Evolutionary conservation across 2,888 invertebrate genomes (phyloP).

Genomic region (Lordiphosa fenestrarum): DNA sequence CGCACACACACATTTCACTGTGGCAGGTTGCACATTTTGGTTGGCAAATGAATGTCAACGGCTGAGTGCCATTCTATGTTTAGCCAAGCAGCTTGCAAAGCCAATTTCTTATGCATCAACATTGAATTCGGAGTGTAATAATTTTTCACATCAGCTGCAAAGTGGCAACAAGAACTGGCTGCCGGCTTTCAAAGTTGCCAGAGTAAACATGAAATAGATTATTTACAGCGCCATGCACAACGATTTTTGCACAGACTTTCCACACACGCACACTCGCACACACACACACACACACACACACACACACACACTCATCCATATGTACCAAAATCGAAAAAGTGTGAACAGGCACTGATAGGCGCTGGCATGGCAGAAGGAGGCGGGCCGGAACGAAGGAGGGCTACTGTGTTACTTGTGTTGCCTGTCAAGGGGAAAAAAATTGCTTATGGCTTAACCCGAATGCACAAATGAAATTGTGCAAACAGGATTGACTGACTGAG

Average conservation of each 20-base stretch:
- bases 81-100: conserved; percentile 1
- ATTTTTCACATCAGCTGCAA: conserved; percentile 47
- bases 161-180: conserved; percentile 22
- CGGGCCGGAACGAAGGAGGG: conserved; percentile 12
- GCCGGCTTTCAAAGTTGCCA: conserved; percentile 16
- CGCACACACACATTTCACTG: neutral
- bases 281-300: conserved; percentile 3
- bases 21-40: too few relatives aligned
- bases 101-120: conserved; percentile 8
- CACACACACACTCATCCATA: neutral
- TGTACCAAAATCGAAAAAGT: conserved; percentile 29
- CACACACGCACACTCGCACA: conserved; percentile 2
- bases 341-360: conserved; percentile 54
- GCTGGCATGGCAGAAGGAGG: neutral
- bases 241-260: conserved; percentile 30
- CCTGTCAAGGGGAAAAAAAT: conserved; percentile 35
- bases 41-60: conserved; percentile 23
- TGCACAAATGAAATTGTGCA: conserved; percentile 57
- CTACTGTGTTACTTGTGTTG: conserved; percentile 34
- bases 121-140: conserved; percentile 48
- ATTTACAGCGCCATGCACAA: conserved; percentile 63
- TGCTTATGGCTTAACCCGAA: conserved; percentile 46
- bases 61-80: conserved; percentile 24
- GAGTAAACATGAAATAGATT: conserved; percentile 63
- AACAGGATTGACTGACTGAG: conserved; percentile 35